Conservation (phyloP, 2,113 vertebrate species). For the Alethe castanea region DNA sequence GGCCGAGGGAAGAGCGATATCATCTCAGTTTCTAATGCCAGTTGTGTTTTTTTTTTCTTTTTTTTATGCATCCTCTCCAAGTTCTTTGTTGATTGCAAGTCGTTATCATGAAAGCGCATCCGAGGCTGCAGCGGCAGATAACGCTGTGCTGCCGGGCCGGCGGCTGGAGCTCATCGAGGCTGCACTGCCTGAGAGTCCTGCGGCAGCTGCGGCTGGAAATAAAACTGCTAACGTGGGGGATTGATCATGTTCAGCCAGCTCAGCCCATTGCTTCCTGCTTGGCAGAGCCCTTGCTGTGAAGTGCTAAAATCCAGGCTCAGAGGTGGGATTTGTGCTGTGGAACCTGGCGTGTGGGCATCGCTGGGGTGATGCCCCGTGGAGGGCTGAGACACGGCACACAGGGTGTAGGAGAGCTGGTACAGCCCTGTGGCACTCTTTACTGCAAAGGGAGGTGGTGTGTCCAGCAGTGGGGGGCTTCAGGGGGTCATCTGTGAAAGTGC, state of each 20-base stretch:
- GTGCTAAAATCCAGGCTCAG: neutral
- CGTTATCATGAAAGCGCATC: constrained; percentile 4
- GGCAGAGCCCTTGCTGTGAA: neutral
- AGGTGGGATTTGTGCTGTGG: neutral
- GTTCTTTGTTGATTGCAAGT: constrained; percentile 21
- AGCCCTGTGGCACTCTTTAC: neutral
- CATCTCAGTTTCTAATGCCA: neutral
- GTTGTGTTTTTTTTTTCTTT: neutral
- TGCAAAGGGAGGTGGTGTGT: neutral
- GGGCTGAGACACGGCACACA: accelerated
- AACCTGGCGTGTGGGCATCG: neutral
- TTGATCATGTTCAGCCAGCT: neutral
- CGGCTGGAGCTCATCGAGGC: neutral
- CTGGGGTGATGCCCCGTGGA: neutral
- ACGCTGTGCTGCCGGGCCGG: neutral
- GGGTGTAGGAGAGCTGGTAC: accelerated
- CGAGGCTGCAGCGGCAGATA: constrained; percentile 6
- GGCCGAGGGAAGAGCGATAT: neutral
- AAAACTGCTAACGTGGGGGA: constrained; percentile 3
- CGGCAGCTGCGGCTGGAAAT: constrained; percentile 20
- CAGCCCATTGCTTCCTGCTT: constrained; percentile 30
- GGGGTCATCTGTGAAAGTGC: neutral
- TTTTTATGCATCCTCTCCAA: neutral
- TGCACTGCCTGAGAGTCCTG: neutral
- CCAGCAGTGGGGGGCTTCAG: neutral